Base-by-base conservation (phyloP, 2,113 vertebrate species). In the Candoia aspera region DNA sequence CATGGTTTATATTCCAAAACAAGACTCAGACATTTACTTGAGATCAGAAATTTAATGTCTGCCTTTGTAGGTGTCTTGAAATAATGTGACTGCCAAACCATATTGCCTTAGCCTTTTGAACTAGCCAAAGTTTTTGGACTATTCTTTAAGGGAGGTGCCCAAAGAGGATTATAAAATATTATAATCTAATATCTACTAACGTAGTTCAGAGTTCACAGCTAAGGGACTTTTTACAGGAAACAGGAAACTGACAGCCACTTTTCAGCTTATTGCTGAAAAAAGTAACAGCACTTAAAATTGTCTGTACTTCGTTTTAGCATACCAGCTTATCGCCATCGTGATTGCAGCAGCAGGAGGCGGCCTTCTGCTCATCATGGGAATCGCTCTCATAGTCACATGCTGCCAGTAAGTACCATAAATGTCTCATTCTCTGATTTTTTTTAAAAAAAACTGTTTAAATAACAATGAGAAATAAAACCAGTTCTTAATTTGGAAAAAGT, bases 321-420 rank as follows among this genome's bases (percentile, higher is more conserved):
- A 99, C 94, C 99, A 99, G 96, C 98, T 99, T 49, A 99, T 99
- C 95, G 99, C 99, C 0, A 98, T 99, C 86, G 98, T 99, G 93
- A 99, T 99, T 0, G 98, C 98, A 0, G 98, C 99, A 21, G 98
- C 98, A 12, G 99, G 98, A 95, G 99, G 98, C 0, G 98, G 97
- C n/a, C 96, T 99, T 90, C 98, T 99, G 68, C 98, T 99, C 12
- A 97, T 99, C 84, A 97, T 99, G 64, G 96, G 98, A 94, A 96
- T 99, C 0, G 98, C 98, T 0, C 98, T 99, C 42, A 98, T 98
- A 12, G 97, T 99, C 83, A 99, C 98, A 79, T 99, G 99, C 94
- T 99, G 98, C 98, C 98, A 98, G 99, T 99, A 97, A 96, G 98
- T 96, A 90, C 90, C 1, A 0, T 58, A 91, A 60, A 46, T 3